A percentile compares a stretch with the other conserved stretches of the same genome.
phyloP scores from a whole-genome alignment of 2,888 invertebrate species.

The Neoitamus cyanurus region DNA sequence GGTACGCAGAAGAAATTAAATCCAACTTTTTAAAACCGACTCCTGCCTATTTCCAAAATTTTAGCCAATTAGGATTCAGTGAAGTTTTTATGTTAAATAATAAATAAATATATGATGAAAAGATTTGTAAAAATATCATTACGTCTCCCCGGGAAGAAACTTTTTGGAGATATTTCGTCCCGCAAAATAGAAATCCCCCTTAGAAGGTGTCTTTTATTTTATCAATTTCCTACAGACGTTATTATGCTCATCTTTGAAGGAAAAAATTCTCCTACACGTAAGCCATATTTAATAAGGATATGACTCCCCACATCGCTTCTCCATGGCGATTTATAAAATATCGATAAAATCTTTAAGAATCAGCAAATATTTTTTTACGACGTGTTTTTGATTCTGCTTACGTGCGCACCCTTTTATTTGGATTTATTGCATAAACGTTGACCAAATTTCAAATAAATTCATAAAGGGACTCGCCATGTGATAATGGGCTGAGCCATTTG shows the following conservation, averaged over 20 bases:
- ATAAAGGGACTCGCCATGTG: neutral
- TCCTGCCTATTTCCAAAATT: too few relatives aligned
- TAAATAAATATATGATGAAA: too few relatives aligned
- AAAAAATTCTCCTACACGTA: neutral
- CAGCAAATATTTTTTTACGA: slow-evolving; percentile 25
- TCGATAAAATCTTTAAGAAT: slow-evolving; percentile 12
- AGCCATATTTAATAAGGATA: neutral
- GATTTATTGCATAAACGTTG: neutral
- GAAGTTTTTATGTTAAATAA: too few relatives aligned
- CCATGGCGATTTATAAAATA: neutral
- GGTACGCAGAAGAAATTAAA: too few relatives aligned
- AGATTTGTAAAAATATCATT: too few relatives aligned
- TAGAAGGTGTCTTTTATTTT: neutral
- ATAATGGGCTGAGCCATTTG: neutral
- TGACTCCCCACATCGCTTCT: neutral
- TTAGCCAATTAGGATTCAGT: too few relatives aligned
- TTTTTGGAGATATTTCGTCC: too few relatives aligned
- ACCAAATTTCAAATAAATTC: neutral
- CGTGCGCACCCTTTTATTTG: slow-evolving; percentile 3
- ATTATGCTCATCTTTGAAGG: neutral
- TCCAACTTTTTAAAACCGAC: too few relatives aligned
- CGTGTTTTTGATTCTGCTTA: slow-evolving; percentile 15
- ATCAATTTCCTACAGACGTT: neutral
- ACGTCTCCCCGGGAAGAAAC: too few relatives aligned
- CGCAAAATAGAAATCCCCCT: too few relatives aligned